These are phyloP conservation scores for Pseudochromis fuscus DNA, from an alignment of 2,797 vertebrate genomes.

Conservation along the genomic window DNA sequence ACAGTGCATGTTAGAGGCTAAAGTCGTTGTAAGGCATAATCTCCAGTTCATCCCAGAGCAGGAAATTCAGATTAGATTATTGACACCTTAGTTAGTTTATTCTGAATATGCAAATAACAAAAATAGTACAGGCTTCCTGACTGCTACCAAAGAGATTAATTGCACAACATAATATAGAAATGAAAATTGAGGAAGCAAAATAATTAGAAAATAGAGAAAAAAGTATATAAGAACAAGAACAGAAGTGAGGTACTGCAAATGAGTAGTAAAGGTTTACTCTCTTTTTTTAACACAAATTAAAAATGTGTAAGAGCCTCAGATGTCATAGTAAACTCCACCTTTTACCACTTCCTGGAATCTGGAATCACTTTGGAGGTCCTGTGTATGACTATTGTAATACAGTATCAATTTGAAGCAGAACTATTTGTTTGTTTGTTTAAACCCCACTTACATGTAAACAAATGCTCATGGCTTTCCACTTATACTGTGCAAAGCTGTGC, in stretches of 20 bases:
- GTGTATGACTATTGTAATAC: not conserved
- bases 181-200: too few relatives aligned
- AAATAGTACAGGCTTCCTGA: too few relatives aligned
- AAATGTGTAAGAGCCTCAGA: not conserved
- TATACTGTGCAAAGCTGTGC: not conserved
- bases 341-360: not conserved
- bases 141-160: too few relatives aligned
- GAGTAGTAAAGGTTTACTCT: slow-evolving; percentile 4
- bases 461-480: not conserved
- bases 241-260: not conserved
- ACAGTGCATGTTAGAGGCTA: not conserved
- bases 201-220: too few relatives aligned
- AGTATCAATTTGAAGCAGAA: too few relatives aligned
- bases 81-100: slow-evolving; percentile 10
- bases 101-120: too few relatives aligned
- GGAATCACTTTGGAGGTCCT: not conserved
- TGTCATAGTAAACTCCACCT: too few relatives aligned
- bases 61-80: slow-evolving; percentile 13
- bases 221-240: too few relatives aligned
- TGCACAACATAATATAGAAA: too few relatives aligned
- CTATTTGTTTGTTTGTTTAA: not conserved
- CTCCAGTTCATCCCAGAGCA: slow-evolving; percentile 5
- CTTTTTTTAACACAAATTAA: not conserved
- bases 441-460: not conserved
- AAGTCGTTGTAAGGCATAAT: not conserved